Base-by-base conservation (phyloP, 2,113 vertebrate species). In the Lathamus discolor region DNA sequence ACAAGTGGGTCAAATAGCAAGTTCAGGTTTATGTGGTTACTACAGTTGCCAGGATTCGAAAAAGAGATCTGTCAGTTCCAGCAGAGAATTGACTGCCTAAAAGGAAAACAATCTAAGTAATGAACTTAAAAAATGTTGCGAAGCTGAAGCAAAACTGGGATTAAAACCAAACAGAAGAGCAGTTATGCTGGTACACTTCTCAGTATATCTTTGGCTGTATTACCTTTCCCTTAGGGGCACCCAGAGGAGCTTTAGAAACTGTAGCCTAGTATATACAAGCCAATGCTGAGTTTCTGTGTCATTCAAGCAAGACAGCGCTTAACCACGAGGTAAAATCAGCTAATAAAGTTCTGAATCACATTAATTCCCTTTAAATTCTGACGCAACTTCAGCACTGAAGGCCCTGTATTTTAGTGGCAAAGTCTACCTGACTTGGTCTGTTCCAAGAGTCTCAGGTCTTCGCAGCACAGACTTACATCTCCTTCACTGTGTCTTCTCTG, bases 381-480 rank as follows among this genome's bases (percentile, higher is more conserved):
- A 52, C 0, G 4, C 12, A 25, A 25, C 9, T 52, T 48, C 61
- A 41, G 52, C 48, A 51, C 39, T 16, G 29, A 73, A 51, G 39
- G n/a, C 19, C 23, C 55, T 37, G 33, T 10, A 3, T 73, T 59
- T 63, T 72, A 37, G 48, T 2, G 11, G 48, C 20, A 15, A 49
- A 63, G 39, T 20, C 78, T 24, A 28, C 44, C 3, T 0, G 13
- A 39, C 51, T 31, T n/a, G 63, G 57, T 27, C 20, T 63, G 31
- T 29, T 39, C n/a, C 18, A 49, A 24, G 10, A 57, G 24, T 49
- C 11, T 15, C 11, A 13, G 43, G 17, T 49, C 48, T 44, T 82
- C 41, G 9, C 29, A 12, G 10, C 4, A 10, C 43, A 51, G 44
- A 41, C 51, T 57, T 63, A 12, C 0, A 0, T 31, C 70, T 67